Base-by-base conservation (phyloP, 2,797 vertebrate species). In the Mus minutoides region DNA sequence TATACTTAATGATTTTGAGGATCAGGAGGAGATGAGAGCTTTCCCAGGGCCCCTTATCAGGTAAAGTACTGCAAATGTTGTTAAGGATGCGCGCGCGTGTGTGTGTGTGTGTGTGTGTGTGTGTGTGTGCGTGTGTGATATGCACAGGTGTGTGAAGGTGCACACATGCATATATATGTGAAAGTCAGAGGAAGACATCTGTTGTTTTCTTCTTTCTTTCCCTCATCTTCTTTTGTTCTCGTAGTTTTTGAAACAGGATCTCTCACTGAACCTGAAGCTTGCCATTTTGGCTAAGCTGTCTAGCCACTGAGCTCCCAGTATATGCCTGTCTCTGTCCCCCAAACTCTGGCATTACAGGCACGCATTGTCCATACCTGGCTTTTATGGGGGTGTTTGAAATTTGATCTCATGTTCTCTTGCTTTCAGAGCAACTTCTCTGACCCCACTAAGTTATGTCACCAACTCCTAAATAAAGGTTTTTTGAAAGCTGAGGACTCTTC, bases 21-120 rank as follows among this genome's bases (percentile, higher is more conserved):
- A 99, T 77, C 99, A 99, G 96, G 98, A 99, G 95, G 99, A 99
- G 80, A 98, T 99, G 98, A 98, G 98, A 96, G 92, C 90, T 69
- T 99, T 99, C 97, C 99, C 99, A 0, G 99, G 99, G 58, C 99
- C 99, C 2, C 96, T 99, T 93, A 98, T 98, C 87, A 99, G 99
- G 99, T 99, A 98, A 58, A 13, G 19, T 17, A 52, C 56, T 29
- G 10, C 14, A 37, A 43, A 60, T 73, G 19, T 52, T 85, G 43
- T 49, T 77, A 76, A 88, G 71, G 16, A 6, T 2, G 7, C 46
- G 37, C 43, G n/a, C 26, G 10, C 26, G 54, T 58, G 54, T n/a
- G 54, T 37, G 79, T 58, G n/a, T 60, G 22, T 60, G n/a, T 82
- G 26, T 62, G 26, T 26, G 56, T 62, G 60, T 62, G 26, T 26